phyloP scores from a whole-genome alignment of 2,797 vertebrate species.

The Hylomyscus alleni region DNA sequence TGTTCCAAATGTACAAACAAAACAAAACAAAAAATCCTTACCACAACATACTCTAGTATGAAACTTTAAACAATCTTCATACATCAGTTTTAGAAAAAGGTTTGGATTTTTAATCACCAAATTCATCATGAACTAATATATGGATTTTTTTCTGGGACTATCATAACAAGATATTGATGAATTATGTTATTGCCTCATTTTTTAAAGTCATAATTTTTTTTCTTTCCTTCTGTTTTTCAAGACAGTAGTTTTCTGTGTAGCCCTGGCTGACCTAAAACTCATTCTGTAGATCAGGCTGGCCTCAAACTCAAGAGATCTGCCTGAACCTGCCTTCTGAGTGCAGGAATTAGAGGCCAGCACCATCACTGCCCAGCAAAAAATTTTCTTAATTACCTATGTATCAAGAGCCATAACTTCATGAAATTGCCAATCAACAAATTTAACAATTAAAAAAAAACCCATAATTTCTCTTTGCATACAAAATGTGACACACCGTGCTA shows the following conservation, averaged over 20 bases:
- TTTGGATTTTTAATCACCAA: constrained; percentile 53
- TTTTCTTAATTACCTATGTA: neutral
- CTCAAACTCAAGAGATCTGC: neutral
- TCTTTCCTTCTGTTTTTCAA: neutral
- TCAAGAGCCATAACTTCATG: constrained; percentile 16
- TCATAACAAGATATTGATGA: constrained; percentile 39
- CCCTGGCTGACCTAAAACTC: neutral
- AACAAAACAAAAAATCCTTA: constrained; percentile 26
- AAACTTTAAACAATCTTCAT: constrained; percentile 32
- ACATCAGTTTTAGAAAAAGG: constrained; percentile 20
- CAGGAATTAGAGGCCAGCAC: neutral
- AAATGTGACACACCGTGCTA: neutral
- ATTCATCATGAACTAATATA: constrained; percentile 33
- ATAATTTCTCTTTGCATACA: constrained; percentile 45
- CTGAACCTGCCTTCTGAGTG: neutral
- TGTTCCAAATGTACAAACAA: neutral
- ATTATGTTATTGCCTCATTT: constrained; percentile 22
- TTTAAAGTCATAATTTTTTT: constrained; percentile 21
- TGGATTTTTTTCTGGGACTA: constrained; percentile 45
- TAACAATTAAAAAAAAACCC: constrained; percentile 1
- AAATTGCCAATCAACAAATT: neutral
- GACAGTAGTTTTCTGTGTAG: neutral
- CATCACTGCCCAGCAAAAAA: neutral
- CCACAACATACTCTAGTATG: neutral
- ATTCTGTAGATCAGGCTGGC: neutral